Conservation (phyloP, 1,140 invertebrate species). For the Caenorhabditis brenneri region DNA sequence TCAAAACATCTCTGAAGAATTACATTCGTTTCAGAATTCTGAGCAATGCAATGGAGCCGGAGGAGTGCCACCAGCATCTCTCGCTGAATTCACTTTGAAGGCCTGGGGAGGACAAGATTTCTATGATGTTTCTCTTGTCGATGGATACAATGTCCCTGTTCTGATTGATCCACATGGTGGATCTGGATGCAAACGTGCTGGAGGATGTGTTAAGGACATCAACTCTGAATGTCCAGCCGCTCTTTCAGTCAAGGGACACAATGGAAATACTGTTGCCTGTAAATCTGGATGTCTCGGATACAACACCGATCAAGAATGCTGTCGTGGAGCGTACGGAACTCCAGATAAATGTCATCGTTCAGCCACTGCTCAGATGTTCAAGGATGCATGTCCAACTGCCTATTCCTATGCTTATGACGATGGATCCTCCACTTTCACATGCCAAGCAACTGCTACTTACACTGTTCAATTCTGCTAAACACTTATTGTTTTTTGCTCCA, state of each 20-base stretch:
- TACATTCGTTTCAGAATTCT: constrained; percentile 55
- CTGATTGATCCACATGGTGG: constrained; percentile 60
- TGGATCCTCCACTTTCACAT: constrained; percentile 71
- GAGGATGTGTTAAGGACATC: constrained; percentile 68
- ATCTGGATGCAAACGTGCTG: constrained; percentile 71
- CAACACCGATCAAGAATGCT: constrained; percentile 73
- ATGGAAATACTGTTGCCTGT: constrained; percentile 71
- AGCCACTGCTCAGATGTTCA: constrained; percentile 73
- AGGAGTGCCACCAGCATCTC: constrained; percentile 72
- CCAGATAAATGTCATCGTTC: constrained; percentile 71
- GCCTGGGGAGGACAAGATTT: constrained; percentile 58
- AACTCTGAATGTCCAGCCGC: constrained; percentile 58
- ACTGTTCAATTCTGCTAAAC: constrained; percentile 44
- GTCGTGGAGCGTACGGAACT: constrained; percentile 70
- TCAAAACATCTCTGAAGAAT: neutral
- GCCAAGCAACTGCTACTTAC: constrained; percentile 50
- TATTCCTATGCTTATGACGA: constrained; percentile 57
- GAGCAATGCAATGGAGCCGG: constrained; percentile 72
- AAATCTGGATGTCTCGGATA: constrained; percentile 73
- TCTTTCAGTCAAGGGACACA: constrained; percentile 3
- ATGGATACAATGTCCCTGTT: constrained; percentile 72
- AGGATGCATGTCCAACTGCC: constrained; percentile 63
- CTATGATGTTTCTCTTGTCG: constrained; percentile 73
- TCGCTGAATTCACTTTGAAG: constrained; percentile 66
- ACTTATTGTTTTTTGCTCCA: neutral